phyloP scores from a whole-genome alignment of 2,113 vertebrate genomes.

The Ondatra zibethicus region DNA sequence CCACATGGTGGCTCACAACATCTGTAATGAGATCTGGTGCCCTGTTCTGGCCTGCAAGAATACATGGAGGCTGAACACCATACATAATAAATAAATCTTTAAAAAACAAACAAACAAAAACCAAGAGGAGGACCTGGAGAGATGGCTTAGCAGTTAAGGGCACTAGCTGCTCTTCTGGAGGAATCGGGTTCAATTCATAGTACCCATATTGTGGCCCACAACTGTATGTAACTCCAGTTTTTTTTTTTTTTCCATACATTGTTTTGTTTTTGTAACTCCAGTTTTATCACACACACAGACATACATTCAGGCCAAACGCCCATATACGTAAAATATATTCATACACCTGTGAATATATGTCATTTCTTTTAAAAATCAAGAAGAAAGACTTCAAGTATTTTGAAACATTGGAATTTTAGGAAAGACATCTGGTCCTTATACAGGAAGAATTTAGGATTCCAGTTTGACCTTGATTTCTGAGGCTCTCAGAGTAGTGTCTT shows the following conservation, averaged over 20 bases:
- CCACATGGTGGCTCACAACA: too few species aligned
- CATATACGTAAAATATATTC: not conserved
- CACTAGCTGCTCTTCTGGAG: not conserved
- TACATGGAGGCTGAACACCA: too few species aligned
- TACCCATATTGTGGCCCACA: too few species aligned
- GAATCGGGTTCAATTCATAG: not conserved
- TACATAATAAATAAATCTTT: too few species aligned
- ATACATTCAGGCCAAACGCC: not conserved
- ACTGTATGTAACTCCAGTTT: not conserved
- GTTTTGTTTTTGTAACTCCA: too few species aligned
- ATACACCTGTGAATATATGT: not conserved
- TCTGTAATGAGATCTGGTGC: too few species aligned
- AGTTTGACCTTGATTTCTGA: not conserved
- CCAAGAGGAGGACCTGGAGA: not conserved
- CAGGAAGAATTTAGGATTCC: not conserved
- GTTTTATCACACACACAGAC: not conserved
- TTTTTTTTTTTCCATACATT: too few species aligned
- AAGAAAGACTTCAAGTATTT: not conserved
- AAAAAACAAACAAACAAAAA: too few species aligned
- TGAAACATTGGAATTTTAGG: not conserved
- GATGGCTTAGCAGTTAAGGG: not conserved
- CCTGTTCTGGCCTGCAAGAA: too few species aligned
- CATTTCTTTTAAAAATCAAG: not conserved
- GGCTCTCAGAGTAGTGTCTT: not conserved
- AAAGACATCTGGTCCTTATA: not conserved